Evolutionary conservation across 2,113 vertebrate genomes (phyloP), one percentile per base, ranked within the genome.

Genomic region (Microcebus jonahi): DNA sequence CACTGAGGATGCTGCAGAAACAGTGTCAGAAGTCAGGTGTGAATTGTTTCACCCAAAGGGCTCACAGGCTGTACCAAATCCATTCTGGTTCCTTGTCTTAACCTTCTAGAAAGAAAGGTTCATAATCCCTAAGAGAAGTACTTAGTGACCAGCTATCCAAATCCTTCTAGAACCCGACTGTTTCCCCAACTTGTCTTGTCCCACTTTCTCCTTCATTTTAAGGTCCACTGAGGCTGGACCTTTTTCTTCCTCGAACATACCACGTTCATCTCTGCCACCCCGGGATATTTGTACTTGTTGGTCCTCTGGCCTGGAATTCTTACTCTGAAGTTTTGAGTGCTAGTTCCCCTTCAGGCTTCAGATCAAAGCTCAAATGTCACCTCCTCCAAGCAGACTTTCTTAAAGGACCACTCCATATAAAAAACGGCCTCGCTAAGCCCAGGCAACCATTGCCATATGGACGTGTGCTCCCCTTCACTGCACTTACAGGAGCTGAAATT

Each of bases 361-460:
- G 45, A 65, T 55, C 67, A 55, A 81, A 93, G 57, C 27, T 36
- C 81, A 73, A 67, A 73, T 25, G 45, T 48, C 29, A 50, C 71
- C 39, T 84, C 29, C 53, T 8, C n/a, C 31, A n/a, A 68, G 59
- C 0, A 39, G 27, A 55, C 42, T 17, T 36, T 83, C 31, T 36
- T 9, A 17, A 65, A 82, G 25, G 27, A 14, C 42, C 45, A 55
- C 20, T 50, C 70, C 3, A 36, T 29, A n/a, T 8, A 4, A n/a
- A 4, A n/a, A 3, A 27, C 1, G 11, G 27, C 7, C 14, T 67
- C 25, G 36, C 3, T 7, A 2, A 25, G 27, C 14, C 17, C 25
- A 48, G 10, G n/a, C 31, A 14, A 2, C 23, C 71, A 39, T 7
- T 20, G 48, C n/a, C n/a, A 25, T 5, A 1, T 36, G 0, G 2